Base-by-base conservation (phyloP, 2,797 vertebrate species). In the Neosalanx taihuensis region DNA sequence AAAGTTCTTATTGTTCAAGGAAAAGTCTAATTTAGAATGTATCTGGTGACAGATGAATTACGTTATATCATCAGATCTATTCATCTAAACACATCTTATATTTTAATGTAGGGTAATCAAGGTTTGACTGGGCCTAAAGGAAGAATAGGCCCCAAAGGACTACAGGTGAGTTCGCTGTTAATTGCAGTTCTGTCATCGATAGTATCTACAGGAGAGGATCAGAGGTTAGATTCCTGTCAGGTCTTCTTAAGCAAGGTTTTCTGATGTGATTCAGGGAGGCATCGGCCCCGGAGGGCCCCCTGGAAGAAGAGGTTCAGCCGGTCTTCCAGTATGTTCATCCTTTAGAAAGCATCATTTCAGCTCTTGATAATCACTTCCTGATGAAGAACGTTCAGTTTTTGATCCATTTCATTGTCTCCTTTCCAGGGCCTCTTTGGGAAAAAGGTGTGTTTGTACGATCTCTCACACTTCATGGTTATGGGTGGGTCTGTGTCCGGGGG, bases 401-500 rank as follows among this genome's bases (percentile, higher is more conserved):
- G 49, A n/a, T 51, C 9, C 0, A 12, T 51, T 3, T 53, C 6
- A 9, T 63, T 1, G 74, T 88, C 9, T 79, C 53, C 74, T 64
- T 79, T 74, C 12, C 83, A 93, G 92, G 91, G 92, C 23, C 69
- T 72, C 17, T 30, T 41, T 73, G 93, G 93, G 83, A 79, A 76
- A 59, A 93, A 90, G 90, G 93, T 92, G 51, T 79, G 73, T 56
- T n/a, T 4, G 6, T 63, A 62, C 58, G 13, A 23, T 0, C 33
- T 41, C 64, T 20, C 4, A 4, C 9, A 15, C 20, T 17, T 3
- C 13, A 41, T 72, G 41, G 61, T 5, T 29, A 3, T 49, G 31
- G 13, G 49, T 41, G 9, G 17, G 15, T 7, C 9, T 57, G 0
- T 30, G 76, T 26, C 60, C 49, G 13, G 17, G 29, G 12, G 12